These are phyloP conservation scores for Poecilia velifera DNA, from an alignment of 2,797 vertebrate genomes.

Conservation along the genomic window DNA sequence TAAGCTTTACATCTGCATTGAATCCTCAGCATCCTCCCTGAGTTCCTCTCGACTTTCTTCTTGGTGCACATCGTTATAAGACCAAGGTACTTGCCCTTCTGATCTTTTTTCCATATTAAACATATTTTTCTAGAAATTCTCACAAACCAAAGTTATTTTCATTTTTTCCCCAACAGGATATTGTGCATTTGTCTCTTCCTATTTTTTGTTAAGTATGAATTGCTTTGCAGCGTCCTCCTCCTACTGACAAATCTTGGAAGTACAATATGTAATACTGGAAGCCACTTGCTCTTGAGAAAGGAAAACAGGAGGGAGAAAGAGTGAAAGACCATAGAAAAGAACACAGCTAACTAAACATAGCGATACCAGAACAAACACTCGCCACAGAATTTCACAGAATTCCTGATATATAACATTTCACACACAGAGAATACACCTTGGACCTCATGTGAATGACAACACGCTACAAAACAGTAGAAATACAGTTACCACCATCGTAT, in stretches of 20 bases:
- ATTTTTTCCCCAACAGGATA: slow-evolving; percentile 8
- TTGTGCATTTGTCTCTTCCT: not conserved
- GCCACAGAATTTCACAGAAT: slow-evolving; percentile 81
- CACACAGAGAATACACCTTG: slow-evolving; percentile 79
- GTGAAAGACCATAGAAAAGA: slow-evolving; percentile 59
- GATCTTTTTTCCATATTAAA: slow-evolving; percentile 30
- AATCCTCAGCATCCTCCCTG: slow-evolving; percentile 31
- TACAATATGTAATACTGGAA: slow-evolving; percentile 47
- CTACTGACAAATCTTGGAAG: slow-evolving; percentile 41
- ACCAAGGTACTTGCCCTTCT: slow-evolving; percentile 70
- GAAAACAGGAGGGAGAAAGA: slow-evolving; percentile 48
- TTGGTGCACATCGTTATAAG: slow-evolving; percentile 49
- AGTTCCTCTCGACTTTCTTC: slow-evolving; percentile 35
- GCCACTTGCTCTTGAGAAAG: slow-evolving; percentile 33
- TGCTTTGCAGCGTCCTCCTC: slow-evolving; percentile 6
- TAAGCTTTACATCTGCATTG: slow-evolving; percentile 63
- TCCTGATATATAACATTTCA: slow-evolving; percentile 78
- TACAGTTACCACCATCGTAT: slow-evolving; percentile 75
- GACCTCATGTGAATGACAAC: slow-evolving; percentile 81
- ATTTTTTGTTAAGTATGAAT: slow-evolving; percentile 42
- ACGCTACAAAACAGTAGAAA: slow-evolving; percentile 81
- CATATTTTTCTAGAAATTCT: slow-evolving; percentile 51
- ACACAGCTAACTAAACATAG: slow-evolving; percentile 73
- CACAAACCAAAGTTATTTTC: slow-evolving; percentile 7
- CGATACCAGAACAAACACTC: slow-evolving; percentile 73